Base-by-base conservation (phyloP, 2,888 invertebrate species). In the Myopa testacea region DNA sequence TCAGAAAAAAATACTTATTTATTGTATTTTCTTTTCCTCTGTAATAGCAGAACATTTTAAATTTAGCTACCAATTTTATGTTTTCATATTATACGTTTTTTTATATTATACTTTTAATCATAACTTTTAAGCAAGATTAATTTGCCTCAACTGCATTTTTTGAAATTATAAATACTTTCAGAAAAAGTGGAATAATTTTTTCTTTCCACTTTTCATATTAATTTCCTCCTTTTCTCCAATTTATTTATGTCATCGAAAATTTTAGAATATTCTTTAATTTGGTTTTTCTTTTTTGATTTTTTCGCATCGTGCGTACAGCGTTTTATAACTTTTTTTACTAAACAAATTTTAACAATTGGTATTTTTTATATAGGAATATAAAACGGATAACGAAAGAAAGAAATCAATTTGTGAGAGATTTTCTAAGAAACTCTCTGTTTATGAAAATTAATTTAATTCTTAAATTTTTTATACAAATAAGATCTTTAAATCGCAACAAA, bases 101-200 rank as follows among this genome's bases (percentile, higher is more conserved):
- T n/a, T n/a, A 26, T 26, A 1, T 26, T 26, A 26, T 26, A 26
- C 1, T 26, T 26, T 26, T 26, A 26, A 26, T 26, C 26, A 26
- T n/a, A n/a, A n/a, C 26, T 26, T 26, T 26, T 26, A 26, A n/a
- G n/a, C 26, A 26, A 26, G 26, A 26, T 26, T 26, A 26, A 26
- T 84, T 81, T 84, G 83, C 84, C 81, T 84, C 82, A 85, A 83
- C 83, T 80, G 45, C 45, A 45, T 45, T 79, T 68, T 78, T 81
- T 78, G 72, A 80, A 79, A 84, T 84, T 83, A 81, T 81, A 77
- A 82, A 79, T 80, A 81, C 82, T 65, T 45, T 26, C 26, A 26
- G 26, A 4, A 10, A 4, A 10, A 58, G 5, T 58, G 58, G 4
- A 45, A 70, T 45, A 6, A 76, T 72, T 73, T 60, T 58, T 52